Conservation (phyloP, 37 sponge, comb jelly and placozoan species). For the Ianthella basta region DNA sequence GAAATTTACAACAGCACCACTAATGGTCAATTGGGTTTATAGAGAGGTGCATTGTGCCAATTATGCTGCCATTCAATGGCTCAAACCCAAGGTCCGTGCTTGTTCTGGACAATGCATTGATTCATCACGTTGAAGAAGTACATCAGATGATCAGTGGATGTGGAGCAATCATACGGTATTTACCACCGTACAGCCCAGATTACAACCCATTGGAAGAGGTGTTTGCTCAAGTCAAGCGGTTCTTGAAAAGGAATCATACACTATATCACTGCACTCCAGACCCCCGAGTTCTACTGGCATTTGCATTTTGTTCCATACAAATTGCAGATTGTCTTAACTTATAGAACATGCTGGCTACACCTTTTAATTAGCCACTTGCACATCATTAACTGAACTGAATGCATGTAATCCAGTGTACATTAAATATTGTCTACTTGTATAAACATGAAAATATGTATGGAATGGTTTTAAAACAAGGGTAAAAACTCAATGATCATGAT, state of each 20-base stretch:
- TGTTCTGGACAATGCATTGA: constrained; percentile 4
- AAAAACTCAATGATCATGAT: no score
- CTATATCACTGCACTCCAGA: background rate
- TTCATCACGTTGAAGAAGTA: background rate
- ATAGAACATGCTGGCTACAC: constrained; percentile 28
- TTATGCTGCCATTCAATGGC: constrained; percentile 9
- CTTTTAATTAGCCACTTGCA: no score
- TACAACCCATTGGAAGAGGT: background rate
- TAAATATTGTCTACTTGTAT: no score
- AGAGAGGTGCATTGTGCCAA: background rate
- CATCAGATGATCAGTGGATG: no score
- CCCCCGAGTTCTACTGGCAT: constrained; percentile 32
- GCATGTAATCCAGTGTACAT: no score
- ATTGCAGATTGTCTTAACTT: constrained; percentile 31
- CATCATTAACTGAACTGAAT: no score
- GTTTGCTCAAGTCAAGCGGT: background rate
- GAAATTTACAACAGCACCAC: background rate
- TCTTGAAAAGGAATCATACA: background rate
- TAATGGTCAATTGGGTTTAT: background rate
- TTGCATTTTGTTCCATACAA: constrained; percentile 35
- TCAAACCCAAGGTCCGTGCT: background rate
- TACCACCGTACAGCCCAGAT: constrained; percentile 22
- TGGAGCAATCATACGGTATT: background rate
- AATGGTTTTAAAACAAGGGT: no score
- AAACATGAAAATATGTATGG: no score